These are phyloP conservation scores for Scaptomyza parva DNA, from an alignment of 2,888 invertebrate species.

Conservation along the genomic window DNA sequence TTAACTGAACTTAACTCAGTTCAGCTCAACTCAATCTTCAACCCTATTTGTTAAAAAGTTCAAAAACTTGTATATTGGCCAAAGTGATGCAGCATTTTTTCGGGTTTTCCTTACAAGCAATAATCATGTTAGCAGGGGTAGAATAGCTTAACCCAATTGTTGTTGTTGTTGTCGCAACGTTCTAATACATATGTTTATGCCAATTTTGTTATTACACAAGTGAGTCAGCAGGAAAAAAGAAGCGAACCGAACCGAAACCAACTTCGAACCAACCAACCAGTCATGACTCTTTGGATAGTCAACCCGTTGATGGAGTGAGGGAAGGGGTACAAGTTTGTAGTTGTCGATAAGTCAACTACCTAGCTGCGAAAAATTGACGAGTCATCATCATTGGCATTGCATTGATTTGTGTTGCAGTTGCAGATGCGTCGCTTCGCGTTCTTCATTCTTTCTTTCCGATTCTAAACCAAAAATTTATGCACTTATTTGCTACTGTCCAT, in stretches of 20 bases:
- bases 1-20: conserved; percentile 8
- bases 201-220: conserved; percentile 77
- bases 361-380: conserved; percentile 26
- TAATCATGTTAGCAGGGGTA: conserved; percentile 24
- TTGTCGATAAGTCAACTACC: conserved; percentile 49
- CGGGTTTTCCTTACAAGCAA: conserved; percentile 22
- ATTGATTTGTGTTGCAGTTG: conserved; percentile 60
- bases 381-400: conserved; percentile 63
- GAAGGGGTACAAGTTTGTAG: conserved; percentile 31
- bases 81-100: conserved; percentile 62
- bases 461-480: conserved; percentile 65
- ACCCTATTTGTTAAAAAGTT: conserved; percentile 3
- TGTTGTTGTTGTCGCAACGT: conserved; percentile 28
- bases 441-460: not conserved
- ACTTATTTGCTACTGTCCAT: conserved; percentile 76
- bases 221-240: conserved; percentile 68
- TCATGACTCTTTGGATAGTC: conserved; percentile 10
- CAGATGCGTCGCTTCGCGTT: not conserved
- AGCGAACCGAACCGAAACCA: not conserved
- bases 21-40: conserved; percentile 4
- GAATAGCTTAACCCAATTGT: conserved; percentile 31
- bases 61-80: conserved; percentile 32
- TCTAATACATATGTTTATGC: conserved; percentile 76
- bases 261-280: conserved; percentile 1
- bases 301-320: not conserved